A percentile compares a stretch with the other conserved stretches of the same genome.
Evolutionary conservation across 2,797 vertebrate species (phyloP).

Genomic region (Eulemur albifrons): DNA sequence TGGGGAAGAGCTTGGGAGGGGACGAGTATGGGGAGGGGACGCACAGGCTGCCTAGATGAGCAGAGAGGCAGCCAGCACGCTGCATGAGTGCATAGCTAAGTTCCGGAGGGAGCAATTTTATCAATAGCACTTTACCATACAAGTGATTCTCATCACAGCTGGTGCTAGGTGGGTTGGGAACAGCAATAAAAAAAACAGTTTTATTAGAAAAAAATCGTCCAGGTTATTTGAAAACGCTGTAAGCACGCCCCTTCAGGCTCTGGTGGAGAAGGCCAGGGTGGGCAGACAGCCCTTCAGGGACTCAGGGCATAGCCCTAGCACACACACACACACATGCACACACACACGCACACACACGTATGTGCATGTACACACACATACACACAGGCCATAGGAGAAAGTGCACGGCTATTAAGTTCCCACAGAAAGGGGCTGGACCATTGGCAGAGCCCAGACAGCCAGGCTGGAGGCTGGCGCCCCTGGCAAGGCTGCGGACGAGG

Average conservation of each 20-base stretch:
- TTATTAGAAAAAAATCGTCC: constrained; percentile 70
- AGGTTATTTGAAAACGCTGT: constrained; percentile 65
- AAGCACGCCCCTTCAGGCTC: not conserved
- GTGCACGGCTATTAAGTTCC: not conserved
- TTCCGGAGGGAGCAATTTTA: constrained; percentile 78
- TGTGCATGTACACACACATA: too few relatives aligned
- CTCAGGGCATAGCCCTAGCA: not conserved
- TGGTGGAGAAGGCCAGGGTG: not conserved
- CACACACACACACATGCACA: not conserved
- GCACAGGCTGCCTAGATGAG: not conserved
- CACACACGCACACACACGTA: too few relatives aligned
- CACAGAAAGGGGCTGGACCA: not conserved
- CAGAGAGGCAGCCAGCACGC: not conserved
- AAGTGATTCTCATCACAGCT: constrained; percentile 80
- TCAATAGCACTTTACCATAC: constrained; percentile 78
- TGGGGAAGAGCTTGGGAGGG: not conserved
- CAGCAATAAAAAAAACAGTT: constrained; percentile 71
- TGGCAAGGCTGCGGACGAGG: not conserved
- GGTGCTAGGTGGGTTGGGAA: constrained; percentile 76
- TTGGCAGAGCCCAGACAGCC: fast-evolving
- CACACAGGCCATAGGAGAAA: not conserved
- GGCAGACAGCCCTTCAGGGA: not conserved
- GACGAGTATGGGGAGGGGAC: not conserved
- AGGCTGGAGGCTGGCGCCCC: not conserved
- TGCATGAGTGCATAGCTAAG: not conserved